Conservation (phyloP, 2,113 vertebrate genomes). For the Gobio gobio region DNA sequence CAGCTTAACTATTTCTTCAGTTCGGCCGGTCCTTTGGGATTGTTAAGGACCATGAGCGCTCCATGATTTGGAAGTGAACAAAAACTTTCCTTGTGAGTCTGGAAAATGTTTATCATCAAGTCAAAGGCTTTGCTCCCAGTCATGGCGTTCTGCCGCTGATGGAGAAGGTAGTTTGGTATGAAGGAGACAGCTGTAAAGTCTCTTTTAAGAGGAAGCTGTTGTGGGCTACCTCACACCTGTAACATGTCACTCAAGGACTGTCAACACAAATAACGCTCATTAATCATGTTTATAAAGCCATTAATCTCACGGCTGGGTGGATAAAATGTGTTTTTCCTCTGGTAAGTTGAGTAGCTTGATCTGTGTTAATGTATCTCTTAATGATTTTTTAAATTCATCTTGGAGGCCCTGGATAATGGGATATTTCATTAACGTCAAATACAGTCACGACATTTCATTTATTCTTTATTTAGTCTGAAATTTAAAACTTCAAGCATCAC, state of each 20-base stretch:
- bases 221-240: slow-evolving; percentile 73
- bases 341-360: slow-evolving; percentile 35
- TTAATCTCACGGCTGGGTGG: slow-evolving; percentile 71
- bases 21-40: slow-evolving; percentile 62
- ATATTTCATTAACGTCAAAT: slow-evolving; percentile 42
- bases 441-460: slow-evolving; percentile 18
- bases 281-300: slow-evolving; percentile 78
- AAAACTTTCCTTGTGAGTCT: slow-evolving; percentile 68
- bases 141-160: slow-evolving; percentile 57
- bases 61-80: slow-evolving; percentile 68
- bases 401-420: slow-evolving; percentile 32
- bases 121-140: slow-evolving; percentile 70
- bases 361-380: slow-evolving; percentile 20
- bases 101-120: slow-evolving; percentile 75
- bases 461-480: slow-evolving; percentile 22
- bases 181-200: slow-evolving; percentile 49
- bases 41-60: slow-evolving; percentile 72
- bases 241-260: slow-evolving; percentile 78
- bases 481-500: slow-evolving; percentile 6
- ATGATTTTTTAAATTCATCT: slow-evolving; percentile 37
- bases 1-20: slow-evolving; percentile 77
- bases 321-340: slow-evolving; percentile 29
- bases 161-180: slow-evolving; percentile 57
- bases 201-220: slow-evolving; percentile 49
- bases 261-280: slow-evolving; percentile 72